These are phyloP conservation scores for Spea hammondii DNA, from an alignment of 2,797 vertebrate genomes.

Conservation along the genomic window DNA sequence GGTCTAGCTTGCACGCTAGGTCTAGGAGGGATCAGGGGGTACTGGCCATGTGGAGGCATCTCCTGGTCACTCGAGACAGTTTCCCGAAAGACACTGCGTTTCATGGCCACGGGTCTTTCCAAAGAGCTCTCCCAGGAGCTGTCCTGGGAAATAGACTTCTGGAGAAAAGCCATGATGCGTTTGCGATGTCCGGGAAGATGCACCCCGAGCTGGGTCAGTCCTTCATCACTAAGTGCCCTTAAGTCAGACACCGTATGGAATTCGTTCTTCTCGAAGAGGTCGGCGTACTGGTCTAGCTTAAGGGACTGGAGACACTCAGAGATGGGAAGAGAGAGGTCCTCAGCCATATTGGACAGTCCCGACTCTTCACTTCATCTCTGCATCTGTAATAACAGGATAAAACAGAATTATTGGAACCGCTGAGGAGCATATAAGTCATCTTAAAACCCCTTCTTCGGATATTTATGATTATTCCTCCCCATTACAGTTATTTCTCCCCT, in stretches of 20 bases:
- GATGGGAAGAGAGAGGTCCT: constrained; percentile 63
- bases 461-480: no score
- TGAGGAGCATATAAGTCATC: no score
- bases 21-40: rapidly evolving
- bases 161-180: constrained; percentile 84
- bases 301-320: constrained; percentile 77
- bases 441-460: no score
- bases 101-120: constrained; percentile 52
- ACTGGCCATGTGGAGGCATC: rapidly evolving
- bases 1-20: rapidly evolving
- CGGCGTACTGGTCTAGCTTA: constrained; percentile 81
- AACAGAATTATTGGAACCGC: no score
- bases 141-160: constrained; percentile 57
- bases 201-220: constrained; percentile 76
- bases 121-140: not conserved
- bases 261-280: constrained; percentile 68
- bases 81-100: constrained; percentile 74
- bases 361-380: constrained; percentile 34
- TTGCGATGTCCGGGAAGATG: constrained; percentile 81
- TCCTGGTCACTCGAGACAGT: not conserved
- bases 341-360: constrained; percentile 48
- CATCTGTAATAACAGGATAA: no score
- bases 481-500: no score
- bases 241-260: constrained; percentile 73
- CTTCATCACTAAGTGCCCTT: constrained; percentile 67